A percentile compares a stretch with the other conserved stretches of the same genome.
Conservation (phyloP, 53 echinoderm and acorn worm genomes). For the Paracentrotus lividus region DNA sequence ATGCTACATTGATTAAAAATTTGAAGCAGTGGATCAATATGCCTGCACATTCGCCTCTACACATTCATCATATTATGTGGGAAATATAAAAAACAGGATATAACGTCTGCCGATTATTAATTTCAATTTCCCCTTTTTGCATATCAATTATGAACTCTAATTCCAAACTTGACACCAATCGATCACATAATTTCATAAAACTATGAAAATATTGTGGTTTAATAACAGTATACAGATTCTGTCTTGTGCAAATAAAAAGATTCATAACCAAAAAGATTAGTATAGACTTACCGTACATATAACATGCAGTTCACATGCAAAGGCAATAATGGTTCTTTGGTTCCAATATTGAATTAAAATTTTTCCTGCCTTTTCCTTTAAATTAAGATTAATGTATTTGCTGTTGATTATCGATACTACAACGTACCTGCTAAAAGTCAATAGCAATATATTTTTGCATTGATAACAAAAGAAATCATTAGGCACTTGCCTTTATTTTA, state of each 20-base stretch:
- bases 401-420: not conserved
- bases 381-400: not conserved
- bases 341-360: not conserved
- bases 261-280: not conserved
- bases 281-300: not conserved
- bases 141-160: not conserved
- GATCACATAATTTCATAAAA: not conserved
- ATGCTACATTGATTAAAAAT: too few relatives aligned
- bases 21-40: too few relatives aligned
- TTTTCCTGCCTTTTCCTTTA: not conserved
- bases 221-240: not conserved
- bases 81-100: not conserved
- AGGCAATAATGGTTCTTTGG: slow-evolving; percentile 48
- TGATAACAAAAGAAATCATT: not conserved
- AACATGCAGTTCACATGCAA: slow-evolving; percentile 5
- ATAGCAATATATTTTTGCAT: not conserved
- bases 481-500: not conserved
- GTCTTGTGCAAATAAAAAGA: too few relatives aligned
- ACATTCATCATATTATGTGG: not conserved
- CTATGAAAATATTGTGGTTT: not conserved
- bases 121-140: not conserved
- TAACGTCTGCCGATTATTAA: not conserved
- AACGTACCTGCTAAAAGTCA: not conserved
- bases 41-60: too few relatives aligned
- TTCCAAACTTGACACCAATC: not conserved